Evolutionary conservation across 2,888 invertebrate species (phyloP), one percentile per base, ranked within the genome.

Genomic region (Drosophila antonietae): DNA sequence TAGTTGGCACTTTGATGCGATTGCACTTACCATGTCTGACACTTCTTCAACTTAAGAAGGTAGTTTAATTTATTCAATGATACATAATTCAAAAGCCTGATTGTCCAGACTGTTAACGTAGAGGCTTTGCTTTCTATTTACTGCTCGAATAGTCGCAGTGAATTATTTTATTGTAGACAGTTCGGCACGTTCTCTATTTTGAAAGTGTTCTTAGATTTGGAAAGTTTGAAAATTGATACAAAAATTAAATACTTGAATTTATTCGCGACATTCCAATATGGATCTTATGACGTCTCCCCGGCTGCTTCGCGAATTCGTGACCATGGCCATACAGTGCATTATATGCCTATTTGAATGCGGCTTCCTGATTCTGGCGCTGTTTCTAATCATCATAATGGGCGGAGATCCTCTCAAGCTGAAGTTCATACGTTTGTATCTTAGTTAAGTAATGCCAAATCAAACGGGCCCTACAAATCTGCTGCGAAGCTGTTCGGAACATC

Each of bases 381-480:
- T 61, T 7, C 15, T 61, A 33, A 41, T 52, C 31, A 7, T 52
- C 8, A 6, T 52, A 0, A 5, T 52, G 51, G 41, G 15, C 8
- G 49, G 59, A 2, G 51, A 51, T 12, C 41, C 10, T 12, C 10
- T 20, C 9, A 31, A 20, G 20, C 31, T 60, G 31, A 60, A 33
- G 60, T 15, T 41, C 14, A 8, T 60, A 3, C 49, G 60, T 31
- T 4, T 60, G 3, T 60, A 31, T 14, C 18, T 60, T 9, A 41
- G 39, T 51, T 60, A 31, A 39, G 18, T n/a, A 28, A 6, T 6
- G 10, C 23, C n/a, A 3, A 12, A 33, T 10, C 43, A 14, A 6
- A 31, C n/a, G 15, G 28, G 23, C 15, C 3, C 8, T 2, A 5
- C 6, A 20, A 12, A 9, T 15, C 15, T n/a, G 28, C 1, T 28